Evolutionary conservation across 2,113 vertebrate genomes (phyloP).

Genomic region (Caloenas nicobarica): DNA sequence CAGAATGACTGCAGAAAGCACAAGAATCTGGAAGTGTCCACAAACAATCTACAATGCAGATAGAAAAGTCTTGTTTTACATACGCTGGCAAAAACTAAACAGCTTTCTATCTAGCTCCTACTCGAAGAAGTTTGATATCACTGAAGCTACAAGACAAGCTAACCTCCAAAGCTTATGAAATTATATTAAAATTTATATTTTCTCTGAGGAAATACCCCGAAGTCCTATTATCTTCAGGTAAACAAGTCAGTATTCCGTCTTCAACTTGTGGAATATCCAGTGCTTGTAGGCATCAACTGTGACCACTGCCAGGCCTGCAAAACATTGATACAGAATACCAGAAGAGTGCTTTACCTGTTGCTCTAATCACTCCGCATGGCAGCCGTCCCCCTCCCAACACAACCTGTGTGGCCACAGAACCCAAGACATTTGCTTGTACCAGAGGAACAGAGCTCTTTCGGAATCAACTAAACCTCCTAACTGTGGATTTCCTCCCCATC

Average conservation of each 20-base stretch:
- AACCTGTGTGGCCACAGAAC: conserved; percentile 32
- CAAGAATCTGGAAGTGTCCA: conserved; percentile 70
- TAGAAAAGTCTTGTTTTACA: conserved; percentile 70
- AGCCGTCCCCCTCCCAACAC: conserved; percentile 50
- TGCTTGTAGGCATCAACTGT: conserved; percentile 71
- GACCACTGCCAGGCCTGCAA: conserved; percentile 72
- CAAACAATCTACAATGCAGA: conserved; percentile 71
- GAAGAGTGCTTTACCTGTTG: conserved; percentile 54
- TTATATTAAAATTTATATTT: conserved; percentile 73
- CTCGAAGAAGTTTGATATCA: conserved; percentile 68
- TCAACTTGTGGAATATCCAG: conserved; percentile 73
- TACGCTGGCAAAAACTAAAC: conserved; percentile 71
- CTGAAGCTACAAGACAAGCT: conserved; percentile 72
- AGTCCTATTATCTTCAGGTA: conserved; percentile 72
- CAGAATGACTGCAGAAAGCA: conserved; percentile 68
- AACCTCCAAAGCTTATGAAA: conserved; percentile 71
- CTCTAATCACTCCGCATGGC: background rate
- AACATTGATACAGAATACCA: conserved; percentile 70
- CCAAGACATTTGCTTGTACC: background rate
- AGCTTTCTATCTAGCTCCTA: conserved; percentile 71
- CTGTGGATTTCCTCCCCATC: background rate
- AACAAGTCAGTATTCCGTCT: conserved; percentile 73
- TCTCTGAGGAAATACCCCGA: conserved; percentile 71
- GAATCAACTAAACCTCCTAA: background rate
- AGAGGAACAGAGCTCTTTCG: background rate